Conservation (phyloP, 2,888 invertebrate species). For the Unio delphinus region DNA sequence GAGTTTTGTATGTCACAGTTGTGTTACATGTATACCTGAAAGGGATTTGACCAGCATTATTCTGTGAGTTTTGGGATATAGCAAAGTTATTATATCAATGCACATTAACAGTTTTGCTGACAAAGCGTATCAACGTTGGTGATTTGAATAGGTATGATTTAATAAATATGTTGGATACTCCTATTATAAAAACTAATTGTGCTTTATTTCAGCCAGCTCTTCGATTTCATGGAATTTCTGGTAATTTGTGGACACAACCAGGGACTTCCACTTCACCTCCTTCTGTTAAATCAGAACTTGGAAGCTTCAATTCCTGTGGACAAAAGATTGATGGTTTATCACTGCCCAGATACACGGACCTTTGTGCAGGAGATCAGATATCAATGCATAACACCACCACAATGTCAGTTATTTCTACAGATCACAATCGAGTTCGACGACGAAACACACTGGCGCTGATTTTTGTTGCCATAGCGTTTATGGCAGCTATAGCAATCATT, state of each 20-base stretch:
- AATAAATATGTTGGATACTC: too few relatives aligned
- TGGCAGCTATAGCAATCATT: constrained; percentile 39
- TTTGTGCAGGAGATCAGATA: constrained; percentile 10
- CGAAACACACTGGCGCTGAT: constrained; percentile 40
- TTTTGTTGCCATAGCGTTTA: constrained; percentile 33
- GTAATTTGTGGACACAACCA: constrained; percentile 24
- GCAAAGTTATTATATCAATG: too few relatives aligned
- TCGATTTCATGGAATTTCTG: constrained; percentile 29
- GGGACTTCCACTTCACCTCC: constrained; percentile 7
- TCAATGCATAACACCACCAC: constrained; percentile 10
- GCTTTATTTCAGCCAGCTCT: constrained; percentile 27
- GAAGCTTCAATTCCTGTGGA: constrained; percentile 24
- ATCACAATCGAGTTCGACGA: constrained; percentile 22
- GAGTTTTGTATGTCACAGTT: too few relatives aligned
- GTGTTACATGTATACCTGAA: too few relatives aligned
- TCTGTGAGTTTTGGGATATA: too few relatives aligned
- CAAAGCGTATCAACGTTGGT: too few relatives aligned
- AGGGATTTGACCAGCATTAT: too few relatives aligned
- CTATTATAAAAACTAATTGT: too few relatives aligned
- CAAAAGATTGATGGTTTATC: too few relatives aligned
- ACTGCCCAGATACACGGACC: too few relatives aligned
- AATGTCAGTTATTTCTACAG: constrained; percentile 23
- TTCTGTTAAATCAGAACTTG: constrained; percentile 21
- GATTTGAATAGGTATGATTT: too few relatives aligned
- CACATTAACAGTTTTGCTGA: too few relatives aligned